A percentile compares a stretch with the other conserved stretches of the same genome.
phyloP scores from a whole-genome alignment of 2,888 invertebrate species.

The Lapara coniferarum region DNA sequence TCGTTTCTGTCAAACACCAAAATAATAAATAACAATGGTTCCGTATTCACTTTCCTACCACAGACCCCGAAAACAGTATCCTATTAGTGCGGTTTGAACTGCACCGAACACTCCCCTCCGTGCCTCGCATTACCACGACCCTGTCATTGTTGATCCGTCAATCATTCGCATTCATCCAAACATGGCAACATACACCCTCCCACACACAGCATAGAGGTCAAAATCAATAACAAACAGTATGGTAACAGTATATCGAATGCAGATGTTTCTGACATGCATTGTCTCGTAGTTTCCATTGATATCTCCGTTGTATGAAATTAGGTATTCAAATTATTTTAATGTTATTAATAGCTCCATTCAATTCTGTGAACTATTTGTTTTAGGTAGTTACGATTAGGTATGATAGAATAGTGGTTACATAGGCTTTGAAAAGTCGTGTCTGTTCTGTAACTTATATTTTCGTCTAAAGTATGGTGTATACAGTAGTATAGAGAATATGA shows the following conservation, averaged over 20 bases:
- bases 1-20: too few species aligned
- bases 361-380: conserved; percentile 15
- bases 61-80: conserved; percentile 14
- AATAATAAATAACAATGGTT: neutral
- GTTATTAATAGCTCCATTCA: conserved; percentile 31
- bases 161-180: conserved; percentile 43
- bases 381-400: too few species aligned
- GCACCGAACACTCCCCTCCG: conserved; percentile 26
- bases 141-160: conserved; percentile 48
- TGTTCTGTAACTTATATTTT: too few species aligned
- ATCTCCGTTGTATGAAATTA: conserved; percentile 15
- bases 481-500: too few species aligned
- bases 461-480: too few species aligned
- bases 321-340: conserved; percentile 17
- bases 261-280: conserved; percentile 47
- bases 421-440: too few species aligned
- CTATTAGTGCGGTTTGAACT: conserved; percentile 23
- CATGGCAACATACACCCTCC: conserved; percentile 33
- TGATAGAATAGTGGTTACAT: too few species aligned
- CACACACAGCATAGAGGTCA: neutral
- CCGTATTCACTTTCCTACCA: neutral
- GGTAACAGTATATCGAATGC: conserved; percentile 50
- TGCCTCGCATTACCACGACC: conserved; percentile 37
- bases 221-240: neutral
- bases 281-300: conserved; percentile 31